Evolutionary conservation across 1,140 invertebrate genomes (phyloP).

Genomic region (Lucilia sericata): DNA sequence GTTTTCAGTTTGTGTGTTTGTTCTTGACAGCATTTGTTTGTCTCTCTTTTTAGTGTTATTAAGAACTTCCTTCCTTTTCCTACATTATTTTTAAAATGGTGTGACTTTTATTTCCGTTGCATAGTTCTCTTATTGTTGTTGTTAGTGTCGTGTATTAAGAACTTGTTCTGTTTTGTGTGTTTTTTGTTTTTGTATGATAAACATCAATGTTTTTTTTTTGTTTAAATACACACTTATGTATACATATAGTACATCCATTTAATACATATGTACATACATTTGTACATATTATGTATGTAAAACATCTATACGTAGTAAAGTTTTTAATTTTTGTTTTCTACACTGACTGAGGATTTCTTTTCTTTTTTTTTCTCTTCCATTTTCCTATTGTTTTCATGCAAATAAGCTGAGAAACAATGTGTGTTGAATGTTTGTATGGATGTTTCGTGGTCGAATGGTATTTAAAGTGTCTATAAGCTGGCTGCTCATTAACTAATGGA

Average conservation of each 20-base stretch:
- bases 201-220: not conserved
- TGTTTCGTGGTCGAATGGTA: slow-evolving; percentile 27
- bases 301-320: too few species aligned
- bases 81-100: slow-evolving; percentile 37
- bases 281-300: not conserved
- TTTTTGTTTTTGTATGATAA: not conserved
- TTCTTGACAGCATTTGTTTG: not conserved
- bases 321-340: not conserved
- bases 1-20: not conserved
- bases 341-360: not conserved
- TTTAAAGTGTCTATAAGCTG: slow-evolving; percentile 42
- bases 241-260: too few species aligned
- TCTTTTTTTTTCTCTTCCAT: not conserved
- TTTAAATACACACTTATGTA: not conserved
- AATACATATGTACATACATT: not conserved
- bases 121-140: slow-evolving; percentile 13
- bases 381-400: slow-evolving; percentile 40
- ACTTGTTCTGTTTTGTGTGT: not conserved
- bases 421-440: not conserved
- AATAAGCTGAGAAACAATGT: slow-evolving; percentile 39
- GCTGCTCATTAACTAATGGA: slow-evolving; percentile 43
- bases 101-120: slow-evolving; percentile 25
- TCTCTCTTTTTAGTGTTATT: slow-evolving; percentile 47
- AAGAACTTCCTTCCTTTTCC: slow-evolving; percentile 13
- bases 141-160: not conserved